phyloP scores from a whole-genome alignment of 1,140 invertebrate species.

The Drosophila subobscura region DNA sequence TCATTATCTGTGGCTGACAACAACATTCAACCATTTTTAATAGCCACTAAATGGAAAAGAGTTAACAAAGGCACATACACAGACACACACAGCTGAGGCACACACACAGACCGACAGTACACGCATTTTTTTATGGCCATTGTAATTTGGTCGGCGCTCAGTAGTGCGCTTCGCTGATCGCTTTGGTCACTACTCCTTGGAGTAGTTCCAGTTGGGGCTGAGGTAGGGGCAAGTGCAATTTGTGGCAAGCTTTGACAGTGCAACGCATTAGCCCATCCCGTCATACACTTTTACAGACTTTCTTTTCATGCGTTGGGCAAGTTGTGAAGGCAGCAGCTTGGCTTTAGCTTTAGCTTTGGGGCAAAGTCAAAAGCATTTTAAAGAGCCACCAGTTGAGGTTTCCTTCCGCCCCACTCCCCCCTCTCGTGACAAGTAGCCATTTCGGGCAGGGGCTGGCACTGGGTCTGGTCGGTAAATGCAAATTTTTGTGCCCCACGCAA shows the following conservation, averaged over 20 bases:
- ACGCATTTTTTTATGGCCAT: slow-evolving; percentile 47
- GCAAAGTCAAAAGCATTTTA: slow-evolving; percentile 62
- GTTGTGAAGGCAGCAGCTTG: slow-evolving; percentile 50
- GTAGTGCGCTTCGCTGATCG: slow-evolving; percentile 49
- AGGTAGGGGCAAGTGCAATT: slow-evolving; percentile 29
- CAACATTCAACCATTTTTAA: slow-evolving; percentile 30
- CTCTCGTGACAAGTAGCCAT: slow-evolving; percentile 45
- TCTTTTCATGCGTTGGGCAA: slow-evolving; percentile 41
- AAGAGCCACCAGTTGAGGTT: slow-evolving; percentile 53
- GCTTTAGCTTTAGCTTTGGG: slow-evolving; percentile 44
- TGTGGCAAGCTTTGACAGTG: slow-evolving; percentile 49
- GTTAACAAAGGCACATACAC: slow-evolving; percentile 28
- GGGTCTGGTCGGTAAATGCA: slow-evolving; percentile 45
- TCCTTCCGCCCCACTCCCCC: neutral
- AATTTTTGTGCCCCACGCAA: slow-evolving; percentile 50
- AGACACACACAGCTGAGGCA: neutral
- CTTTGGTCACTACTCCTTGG: slow-evolving; percentile 36
- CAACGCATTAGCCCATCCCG: slow-evolving; percentile 59
- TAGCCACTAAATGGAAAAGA: slow-evolving; percentile 27
- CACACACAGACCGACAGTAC: slow-evolving; percentile 4
- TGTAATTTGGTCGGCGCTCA: slow-evolving; percentile 63
- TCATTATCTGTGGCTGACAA: slow-evolving; percentile 39
- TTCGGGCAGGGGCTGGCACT: slow-evolving; percentile 6
- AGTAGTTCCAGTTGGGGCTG: slow-evolving; percentile 14
- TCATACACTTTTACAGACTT: slow-evolving; percentile 6